These are phyloP conservation scores for Actinopyga echinites DNA, from an alignment of 53 echinoderm and acorn worm genomes.

Conservation along the genomic window DNA sequence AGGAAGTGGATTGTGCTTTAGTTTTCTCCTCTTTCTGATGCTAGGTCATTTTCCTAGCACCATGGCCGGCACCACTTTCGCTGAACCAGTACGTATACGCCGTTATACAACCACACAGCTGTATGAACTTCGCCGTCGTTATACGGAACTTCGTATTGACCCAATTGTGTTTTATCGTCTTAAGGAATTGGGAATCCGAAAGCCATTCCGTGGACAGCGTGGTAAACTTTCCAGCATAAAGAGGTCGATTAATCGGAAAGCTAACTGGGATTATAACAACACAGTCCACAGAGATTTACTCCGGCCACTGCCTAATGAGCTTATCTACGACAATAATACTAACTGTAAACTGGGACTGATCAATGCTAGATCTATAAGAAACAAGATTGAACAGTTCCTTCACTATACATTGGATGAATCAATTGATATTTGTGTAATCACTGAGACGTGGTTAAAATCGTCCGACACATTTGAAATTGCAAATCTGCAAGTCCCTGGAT, in stretches of 20 bases:
- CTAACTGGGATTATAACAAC: slow-evolving; percentile 6
- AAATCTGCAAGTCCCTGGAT: neutral
- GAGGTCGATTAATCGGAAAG: neutral
- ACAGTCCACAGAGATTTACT: neutral
- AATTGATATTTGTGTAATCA: neutral
- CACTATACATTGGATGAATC: neutral
- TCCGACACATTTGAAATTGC: neutral
- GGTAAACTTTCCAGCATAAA: neutral
- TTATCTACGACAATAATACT: neutral
- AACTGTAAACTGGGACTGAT: neutral
- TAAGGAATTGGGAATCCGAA: neutral
- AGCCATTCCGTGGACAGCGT: neutral
- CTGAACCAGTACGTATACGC: too few relatives aligned
- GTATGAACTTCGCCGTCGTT: neutral
- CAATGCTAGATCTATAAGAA: neutral
- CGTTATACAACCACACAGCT: neutral
- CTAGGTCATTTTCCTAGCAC: too few relatives aligned
- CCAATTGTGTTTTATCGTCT: neutral
- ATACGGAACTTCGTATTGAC: neutral
- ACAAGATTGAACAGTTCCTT: neutral
- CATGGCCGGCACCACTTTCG: too few relatives aligned
- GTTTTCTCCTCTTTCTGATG: too few relatives aligned
- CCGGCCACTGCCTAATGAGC: neutral
- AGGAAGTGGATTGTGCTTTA: too few relatives aligned
- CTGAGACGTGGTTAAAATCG: neutral